Conservation (phyloP, 2,797 vertebrate species). For the Clangula hyemalis region DNA sequence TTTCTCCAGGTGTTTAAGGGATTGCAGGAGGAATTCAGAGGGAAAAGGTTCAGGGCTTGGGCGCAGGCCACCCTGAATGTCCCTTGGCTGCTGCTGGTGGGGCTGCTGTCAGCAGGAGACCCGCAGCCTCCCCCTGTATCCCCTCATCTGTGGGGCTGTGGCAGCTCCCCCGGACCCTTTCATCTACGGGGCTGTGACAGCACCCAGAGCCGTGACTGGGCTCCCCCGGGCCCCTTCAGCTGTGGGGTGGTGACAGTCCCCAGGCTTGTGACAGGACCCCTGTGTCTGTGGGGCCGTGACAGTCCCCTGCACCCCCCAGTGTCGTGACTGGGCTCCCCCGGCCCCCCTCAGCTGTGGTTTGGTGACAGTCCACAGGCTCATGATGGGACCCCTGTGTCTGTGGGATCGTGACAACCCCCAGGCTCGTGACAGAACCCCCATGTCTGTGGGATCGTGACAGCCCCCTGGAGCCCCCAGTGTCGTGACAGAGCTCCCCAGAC, state of each 20-base stretch:
- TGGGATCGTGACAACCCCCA: too few relatives aligned
- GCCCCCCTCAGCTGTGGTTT: too few relatives aligned
- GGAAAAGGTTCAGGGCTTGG: rapidly evolving
- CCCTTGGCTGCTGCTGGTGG: rapidly evolving
- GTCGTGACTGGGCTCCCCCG: too few relatives aligned
- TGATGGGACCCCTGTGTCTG: too few relatives aligned
- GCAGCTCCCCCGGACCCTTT: neutral
- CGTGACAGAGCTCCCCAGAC: too few relatives aligned
- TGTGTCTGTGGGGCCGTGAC: neutral
- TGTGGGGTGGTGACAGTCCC: neutral
- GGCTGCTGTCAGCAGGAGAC: neutral
- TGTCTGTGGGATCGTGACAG: neutral
- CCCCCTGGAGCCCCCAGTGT: too few relatives aligned
- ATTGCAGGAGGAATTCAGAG: rapidly evolving
- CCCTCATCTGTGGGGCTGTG: neutral
- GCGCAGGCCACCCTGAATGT: rapidly evolving
- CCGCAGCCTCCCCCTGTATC: neutral
- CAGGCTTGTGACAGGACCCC: neutral
- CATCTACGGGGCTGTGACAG: neutral
- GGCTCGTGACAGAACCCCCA: neutral
- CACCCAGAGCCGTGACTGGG: neutral
- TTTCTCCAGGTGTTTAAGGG: rapidly evolving
- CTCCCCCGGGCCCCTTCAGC: too few relatives aligned
- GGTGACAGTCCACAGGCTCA: neutral
- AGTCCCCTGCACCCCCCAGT: neutral